Evolutionary conservation across 2,888 invertebrate genomes (phyloP).

Genomic region (Drosophila ezoana): DNA sequence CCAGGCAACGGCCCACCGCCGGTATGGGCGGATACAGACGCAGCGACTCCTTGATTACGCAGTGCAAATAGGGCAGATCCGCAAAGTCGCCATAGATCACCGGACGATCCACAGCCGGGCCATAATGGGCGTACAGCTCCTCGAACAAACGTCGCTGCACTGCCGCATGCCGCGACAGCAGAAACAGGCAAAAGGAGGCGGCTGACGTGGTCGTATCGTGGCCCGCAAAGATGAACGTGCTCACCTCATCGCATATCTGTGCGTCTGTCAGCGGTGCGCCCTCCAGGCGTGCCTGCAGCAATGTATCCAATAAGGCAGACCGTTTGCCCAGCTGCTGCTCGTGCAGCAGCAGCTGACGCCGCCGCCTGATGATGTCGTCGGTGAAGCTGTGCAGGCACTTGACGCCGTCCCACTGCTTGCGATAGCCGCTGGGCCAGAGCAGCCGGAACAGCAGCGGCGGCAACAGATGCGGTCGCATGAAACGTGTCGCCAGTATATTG

Average conservation of each 20-base stretch:
- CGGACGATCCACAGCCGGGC: conserved; percentile 54
- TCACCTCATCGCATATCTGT: conserved; percentile 89
- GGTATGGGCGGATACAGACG: conserved; percentile 89
- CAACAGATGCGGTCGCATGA: conserved; percentile 71
- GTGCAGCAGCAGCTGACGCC: conserved; percentile 61
- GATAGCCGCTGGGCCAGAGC: conserved; percentile 60
- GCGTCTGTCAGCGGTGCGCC: conserved; percentile 86
- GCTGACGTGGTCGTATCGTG: conserved; percentile 84
- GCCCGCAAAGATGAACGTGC: conserved; percentile 90
- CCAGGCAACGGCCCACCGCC: conserved; percentile 87
- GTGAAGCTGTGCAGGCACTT: conserved; percentile 86
- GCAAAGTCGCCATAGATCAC: conserved; percentile 72
- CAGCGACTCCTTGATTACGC: conserved; percentile 89
- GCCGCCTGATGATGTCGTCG: conserved; percentile 85
- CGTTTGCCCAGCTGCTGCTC: conserved; percentile 6
- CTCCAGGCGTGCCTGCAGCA: conserved; percentile 87
- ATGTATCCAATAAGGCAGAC: conserved; percentile 88
- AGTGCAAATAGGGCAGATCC: conserved; percentile 85
- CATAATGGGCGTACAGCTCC: conserved; percentile 76
- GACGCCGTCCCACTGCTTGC: conserved; percentile 84
- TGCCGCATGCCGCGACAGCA: conserved; percentile 76
- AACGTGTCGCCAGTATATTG: conserved; percentile 71
- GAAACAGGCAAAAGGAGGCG: conserved; percentile 80
- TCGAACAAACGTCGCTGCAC: conserved; percentile 79
- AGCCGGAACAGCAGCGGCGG: conserved; percentile 61